Base-by-base conservation (phyloP, 1,140 invertebrate species). In the Diachasma alloeum region DNA sequence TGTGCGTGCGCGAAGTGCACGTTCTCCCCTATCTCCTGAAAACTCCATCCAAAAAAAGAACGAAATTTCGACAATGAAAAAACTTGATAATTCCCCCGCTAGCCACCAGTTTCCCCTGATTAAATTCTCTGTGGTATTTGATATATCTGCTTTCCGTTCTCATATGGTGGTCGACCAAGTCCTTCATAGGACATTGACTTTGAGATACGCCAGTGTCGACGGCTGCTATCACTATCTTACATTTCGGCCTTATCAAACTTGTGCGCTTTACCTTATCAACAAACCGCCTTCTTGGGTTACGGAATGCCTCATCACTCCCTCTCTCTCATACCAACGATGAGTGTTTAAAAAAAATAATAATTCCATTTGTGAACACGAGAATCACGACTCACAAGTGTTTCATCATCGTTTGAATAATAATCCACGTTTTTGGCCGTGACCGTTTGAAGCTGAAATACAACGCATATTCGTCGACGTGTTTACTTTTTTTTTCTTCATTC, bases 121-220 rank as follows among this genome's bases (percentile, higher is more conserved):
- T 24, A 31, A 63, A 63, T 63, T 26, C 11, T 6, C 6, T 63
- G 19, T 19, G 24, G 24, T 26, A 59, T 59, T 46, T 59, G 53
- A 78, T 80, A 78, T 80, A 77, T 79, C 70, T 79, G 63, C 56
- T 31, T 76, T 22, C 82, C 78, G 79, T 85, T 80, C 77, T 77
- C 80, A 82, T 74, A 78, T 79, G 77, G 69, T 36, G 59, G 66
- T 68, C 26, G 66, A 68, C 66, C 66, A 83, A 88, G 85, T 88
- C 83, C 87, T 89, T 88, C 87, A 87, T 88, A 89, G 88, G 88
- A 89, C 88, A 89, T 89, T 89, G 88, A 89, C 88, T 89, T 89
- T 89, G 87, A 89, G 87, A 89, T 89, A 89, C 84, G 82, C 83
- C 70, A 77, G 59, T 75, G 78, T 84, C 84, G 81, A 83, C 80